A percentile compares a stretch with the other conserved stretches of the same genome.
phyloP scores from a whole-genome alignment of 2,113 vertebrate species.

The Chionis minor region DNA sequence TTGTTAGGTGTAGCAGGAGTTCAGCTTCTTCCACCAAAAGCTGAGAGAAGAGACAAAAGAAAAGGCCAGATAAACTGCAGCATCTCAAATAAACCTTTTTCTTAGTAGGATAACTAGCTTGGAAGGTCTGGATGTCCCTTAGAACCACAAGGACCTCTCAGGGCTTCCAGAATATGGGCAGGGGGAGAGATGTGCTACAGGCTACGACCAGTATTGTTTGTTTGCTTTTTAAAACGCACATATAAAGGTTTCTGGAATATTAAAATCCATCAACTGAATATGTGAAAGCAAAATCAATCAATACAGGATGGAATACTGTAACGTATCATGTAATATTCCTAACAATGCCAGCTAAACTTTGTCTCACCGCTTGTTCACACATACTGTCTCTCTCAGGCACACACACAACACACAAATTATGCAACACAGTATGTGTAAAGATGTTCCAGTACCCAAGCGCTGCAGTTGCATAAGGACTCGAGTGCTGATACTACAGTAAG shows the following conservation, averaged over 20 bases:
- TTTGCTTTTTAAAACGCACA: neutral
- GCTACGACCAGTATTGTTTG: neutral
- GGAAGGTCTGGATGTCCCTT: neutral
- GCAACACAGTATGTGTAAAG: neutral
- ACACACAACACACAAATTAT: neutral
- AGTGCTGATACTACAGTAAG: neutral
- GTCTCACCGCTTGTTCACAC: neutral
- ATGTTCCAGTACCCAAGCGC: neutral
- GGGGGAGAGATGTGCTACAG: neutral
- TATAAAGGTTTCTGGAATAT: neutral
- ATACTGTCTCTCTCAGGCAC: neutral
- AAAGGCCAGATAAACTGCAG: neutral
- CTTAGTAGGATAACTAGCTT: neutral
- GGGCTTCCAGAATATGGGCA: neutral
- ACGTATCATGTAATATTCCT: neutral
- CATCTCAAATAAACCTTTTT: neutral
- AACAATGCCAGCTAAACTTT: slow-evolving; percentile 28
- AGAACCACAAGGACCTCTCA: neutral
- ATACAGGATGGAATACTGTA: neutral
- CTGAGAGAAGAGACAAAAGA: neutral
- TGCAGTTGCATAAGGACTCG: neutral
- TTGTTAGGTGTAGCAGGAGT: neutral
- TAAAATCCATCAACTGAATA: neutral
- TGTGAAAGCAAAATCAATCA: neutral
- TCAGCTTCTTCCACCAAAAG: neutral